Evolutionary conservation across 2,888 invertebrate species (phyloP), one percentile per base, ranked within the genome.

Genomic region (Frankliniella fusca): DNA sequence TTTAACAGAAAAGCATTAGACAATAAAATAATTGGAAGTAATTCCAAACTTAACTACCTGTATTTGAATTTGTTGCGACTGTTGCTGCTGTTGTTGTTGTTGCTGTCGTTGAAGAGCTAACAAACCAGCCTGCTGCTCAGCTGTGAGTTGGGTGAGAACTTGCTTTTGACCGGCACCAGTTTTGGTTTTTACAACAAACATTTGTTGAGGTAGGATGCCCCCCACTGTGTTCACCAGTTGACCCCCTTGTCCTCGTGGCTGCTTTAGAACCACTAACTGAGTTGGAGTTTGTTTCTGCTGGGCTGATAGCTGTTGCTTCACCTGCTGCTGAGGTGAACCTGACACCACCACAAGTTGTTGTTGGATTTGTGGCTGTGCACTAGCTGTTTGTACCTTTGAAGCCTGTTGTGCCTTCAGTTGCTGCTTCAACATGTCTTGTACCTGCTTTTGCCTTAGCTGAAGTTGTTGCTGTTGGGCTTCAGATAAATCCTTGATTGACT

Each of bases 221-320:
- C 70, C 23, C 0, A 70, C 70, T n/a, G 70, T 23, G 23, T 70
- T 70, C 1, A 70, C 70, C 70, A 70, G 23, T 23, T 70, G 70
- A 0, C 70, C 70, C 70, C 38, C 38, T 38, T 70, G 70, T 23
- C 70, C 70, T 23, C 70, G n/a, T 9, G 70, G 70, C 11, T 70
- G 70, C 23, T 70, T 70, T 20, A 70, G 23, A 23, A 70, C 70
- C 5, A 70, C 70, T n/a, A 70, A 23, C 23, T 70, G 70, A 70
- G 70, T 70, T 70, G n/a, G 70, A 23, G 70, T 23, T 70, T 70
- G 87, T 82, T 87, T 83, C 80, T 83, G 86, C 84, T 88, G 87
- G 11, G 86, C 84, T 0, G 87, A 86, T 28, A 87, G 84, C 82
- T 88, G 88, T 82, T 88, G 88, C 0, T 87, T 86, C 20, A 87